Evolutionary conservation across 2,797 vertebrate species (phyloP), one percentile per base, ranked within the genome.

Genomic region (Pangasius mekongensis): DNA sequence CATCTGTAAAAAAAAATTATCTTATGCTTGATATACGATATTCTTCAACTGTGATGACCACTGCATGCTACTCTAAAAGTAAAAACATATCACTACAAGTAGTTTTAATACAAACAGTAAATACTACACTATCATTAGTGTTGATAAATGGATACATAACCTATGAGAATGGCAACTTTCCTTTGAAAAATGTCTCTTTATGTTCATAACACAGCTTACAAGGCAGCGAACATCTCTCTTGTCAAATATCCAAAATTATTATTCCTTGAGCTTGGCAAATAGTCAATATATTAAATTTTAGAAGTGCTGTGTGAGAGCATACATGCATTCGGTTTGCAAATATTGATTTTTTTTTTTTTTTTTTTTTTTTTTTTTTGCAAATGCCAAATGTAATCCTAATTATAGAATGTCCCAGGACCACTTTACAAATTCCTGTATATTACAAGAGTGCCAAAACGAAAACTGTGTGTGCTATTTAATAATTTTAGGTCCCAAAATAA

Each of bases 181-280:
- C 39, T 49, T 24, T 39, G 8, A 47, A 49, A 47, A n/a, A 76
- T 13, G 18, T 9, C 36, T 39, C 20, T 73, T 24, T 49, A 49
- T 27, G 11, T 52, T 77, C 49, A 77, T 54, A 52, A n/a, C 47
- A 30, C 8, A 77, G 27, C 47, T 78, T 78, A 54, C 54, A 81
- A 81, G 10, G 22, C 22, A 43, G 54, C 0, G 3, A 82, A 82
- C 36, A 43, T 27, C 6, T 7, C 11, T 43, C 22, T 62, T 82
- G 80, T 43, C 36, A 27, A 62, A 82, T 62, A 82, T 43, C 36
- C 24, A 3, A 18, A 60, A 16, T 62, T 27, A 67, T 67, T 84
- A 84, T 84, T 84, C 18, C 10, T 24, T 52, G 43, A 84, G n/a
- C n/a, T 49, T 66, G 27, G 39, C 36, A 84, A 84, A 67, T 84